Evolutionary conservation across 1,140 invertebrate species (phyloP).

Genomic region (Drosophila truncata): DNA sequence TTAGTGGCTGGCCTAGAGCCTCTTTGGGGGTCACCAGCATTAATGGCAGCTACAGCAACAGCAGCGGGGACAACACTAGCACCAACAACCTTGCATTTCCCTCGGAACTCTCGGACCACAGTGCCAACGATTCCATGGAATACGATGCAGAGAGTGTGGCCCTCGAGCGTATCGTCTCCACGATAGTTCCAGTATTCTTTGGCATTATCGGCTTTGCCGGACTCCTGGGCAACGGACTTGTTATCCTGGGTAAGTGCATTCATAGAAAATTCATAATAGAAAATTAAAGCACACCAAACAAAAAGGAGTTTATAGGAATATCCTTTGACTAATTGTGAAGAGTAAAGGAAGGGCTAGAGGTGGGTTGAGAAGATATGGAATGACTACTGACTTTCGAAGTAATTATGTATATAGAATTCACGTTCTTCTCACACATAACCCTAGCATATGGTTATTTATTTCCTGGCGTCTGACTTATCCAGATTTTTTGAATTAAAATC

Average conservation of each 20-base stretch:
- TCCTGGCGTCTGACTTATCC: not conserved
- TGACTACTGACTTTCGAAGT: not conserved
- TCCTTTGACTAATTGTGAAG: not conserved
- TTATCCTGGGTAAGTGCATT: slow-evolving; percentile 88
- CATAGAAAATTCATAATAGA: no score
- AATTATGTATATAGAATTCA: no score
- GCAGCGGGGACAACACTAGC: slow-evolving; percentile 10
- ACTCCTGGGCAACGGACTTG: slow-evolving; percentile 94
- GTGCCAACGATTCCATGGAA: slow-evolving; percentile 41
- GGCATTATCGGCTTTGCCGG: slow-evolving; percentile 90
- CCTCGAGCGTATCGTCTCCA: slow-evolving; percentile 38
- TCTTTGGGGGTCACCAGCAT: slow-evolving; percentile 22
- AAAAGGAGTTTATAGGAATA: not conserved
- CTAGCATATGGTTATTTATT: not conserved
- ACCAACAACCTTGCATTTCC: slow-evolving; percentile 8
- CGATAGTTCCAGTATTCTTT: slow-evolving; percentile 41
- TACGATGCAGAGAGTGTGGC: slow-evolving; percentile 38
- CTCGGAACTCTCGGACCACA: slow-evolving; percentile 22
- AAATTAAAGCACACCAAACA: not conserved
- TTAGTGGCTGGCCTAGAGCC: slow-evolving; percentile 31
- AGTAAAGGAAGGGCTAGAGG: not conserved
- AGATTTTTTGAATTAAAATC: not conserved
- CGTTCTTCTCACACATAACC: not conserved
- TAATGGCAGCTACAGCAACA: not conserved
- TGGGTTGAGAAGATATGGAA: not conserved